phyloP scores from a whole-genome alignment of 2,113 vertebrate species.

The Alethe castanea region DNA sequence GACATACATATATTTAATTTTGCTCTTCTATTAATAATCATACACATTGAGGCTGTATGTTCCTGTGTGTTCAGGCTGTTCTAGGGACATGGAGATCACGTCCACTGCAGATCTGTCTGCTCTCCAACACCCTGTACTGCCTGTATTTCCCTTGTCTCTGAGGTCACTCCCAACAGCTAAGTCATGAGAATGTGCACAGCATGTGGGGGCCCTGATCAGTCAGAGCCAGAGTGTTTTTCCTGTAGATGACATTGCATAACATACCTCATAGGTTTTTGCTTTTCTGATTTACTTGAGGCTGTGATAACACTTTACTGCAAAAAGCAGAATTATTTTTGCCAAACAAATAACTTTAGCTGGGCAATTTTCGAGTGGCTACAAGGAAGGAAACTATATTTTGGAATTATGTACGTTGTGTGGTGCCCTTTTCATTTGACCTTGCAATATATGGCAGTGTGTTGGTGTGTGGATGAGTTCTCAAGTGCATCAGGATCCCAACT shows the following conservation, averaged over 20 bases:
- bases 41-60: neutral
- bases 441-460: neutral
- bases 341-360: neutral
- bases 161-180: neutral
- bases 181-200: neutral
- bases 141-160: neutral
- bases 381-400: neutral
- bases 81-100: neutral
- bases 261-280: neutral
- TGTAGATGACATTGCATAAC: neutral
- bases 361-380: neutral
- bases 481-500: neutral
- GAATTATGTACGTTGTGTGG: accelerated
- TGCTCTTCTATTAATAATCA: neutral
- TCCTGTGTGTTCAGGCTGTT: neutral
- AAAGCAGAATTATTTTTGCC: neutral
- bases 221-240: neutral
- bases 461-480: neutral
- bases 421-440: neutral
- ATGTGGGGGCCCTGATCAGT: neutral
- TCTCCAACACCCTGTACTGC: neutral
- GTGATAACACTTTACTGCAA: neutral
- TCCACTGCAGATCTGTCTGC: neutral
- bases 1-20: neutral
- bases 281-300: neutral